Evolutionary conservation across 2,888 invertebrate genomes (phyloP).

Genomic region (Acanthosepion esculentum): DNA sequence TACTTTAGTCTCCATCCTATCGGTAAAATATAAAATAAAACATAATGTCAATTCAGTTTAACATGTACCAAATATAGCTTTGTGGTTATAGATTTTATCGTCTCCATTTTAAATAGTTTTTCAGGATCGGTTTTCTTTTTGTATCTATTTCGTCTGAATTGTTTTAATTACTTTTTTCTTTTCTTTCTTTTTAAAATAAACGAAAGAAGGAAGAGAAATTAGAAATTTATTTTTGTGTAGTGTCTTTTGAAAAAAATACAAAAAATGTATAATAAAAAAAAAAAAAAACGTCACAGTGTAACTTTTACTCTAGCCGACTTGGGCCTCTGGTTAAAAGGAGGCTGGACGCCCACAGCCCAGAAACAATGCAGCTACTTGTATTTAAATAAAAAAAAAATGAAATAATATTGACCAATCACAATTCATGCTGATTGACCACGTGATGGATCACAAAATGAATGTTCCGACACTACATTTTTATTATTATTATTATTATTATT

Average conservation of each 20-base stretch:
- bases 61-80: neutral
- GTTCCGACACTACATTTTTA: constrained; percentile 7
- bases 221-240: neutral
- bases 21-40: neutral
- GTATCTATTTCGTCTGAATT: neutral
- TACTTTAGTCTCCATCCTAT: neutral
- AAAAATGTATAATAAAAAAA: neutral
- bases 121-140: too few relatives aligned
- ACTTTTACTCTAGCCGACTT: neutral
- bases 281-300: neutral
- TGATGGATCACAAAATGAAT: neutral
- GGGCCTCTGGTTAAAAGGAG: constrained; percentile 8
- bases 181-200: neutral
- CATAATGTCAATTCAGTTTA: neutral
- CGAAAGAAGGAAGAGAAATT: neutral
- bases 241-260: neutral
- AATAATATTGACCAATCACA: constrained; percentile 33
- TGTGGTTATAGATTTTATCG: neutral
- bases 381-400: neutral
- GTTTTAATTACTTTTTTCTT: neutral
- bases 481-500: constrained; percentile 20
- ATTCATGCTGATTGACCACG: neutral
- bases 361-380: constrained; percentile 33
- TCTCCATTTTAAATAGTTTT: neutral
- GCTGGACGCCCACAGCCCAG: constrained; percentile 33